Conservation (phyloP, 2,888 invertebrate genomes). For the Ectemnius continuus region DNA sequence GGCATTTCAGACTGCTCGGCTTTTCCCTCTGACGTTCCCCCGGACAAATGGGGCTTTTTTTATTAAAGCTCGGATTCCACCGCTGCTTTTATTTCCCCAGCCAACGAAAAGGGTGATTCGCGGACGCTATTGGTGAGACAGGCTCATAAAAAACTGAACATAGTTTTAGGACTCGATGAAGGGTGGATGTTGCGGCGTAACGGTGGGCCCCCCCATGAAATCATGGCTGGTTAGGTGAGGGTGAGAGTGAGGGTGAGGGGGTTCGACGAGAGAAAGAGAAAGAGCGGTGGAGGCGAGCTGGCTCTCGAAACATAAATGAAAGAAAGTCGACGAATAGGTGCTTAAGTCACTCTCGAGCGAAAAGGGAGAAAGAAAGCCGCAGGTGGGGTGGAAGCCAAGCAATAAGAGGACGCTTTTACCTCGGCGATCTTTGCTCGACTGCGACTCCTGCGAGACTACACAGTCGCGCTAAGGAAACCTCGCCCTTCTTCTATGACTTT, state of each 20-base stretch:
- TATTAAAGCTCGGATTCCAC: neutral
- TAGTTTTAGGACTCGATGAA: neutral
- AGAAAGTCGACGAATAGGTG: conserved; percentile 51
- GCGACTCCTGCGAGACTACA: no score
- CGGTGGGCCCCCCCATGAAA: no score
- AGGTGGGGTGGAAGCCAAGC: conserved; percentile 13
- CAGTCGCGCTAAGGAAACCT: no score
- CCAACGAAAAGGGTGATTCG: neutral
- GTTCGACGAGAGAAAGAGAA: neutral
- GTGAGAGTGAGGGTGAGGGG: no score
- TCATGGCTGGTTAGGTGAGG: no score
- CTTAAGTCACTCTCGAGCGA: conserved; percentile 48
- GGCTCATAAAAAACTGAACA: no score
- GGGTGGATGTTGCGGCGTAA: neutral
- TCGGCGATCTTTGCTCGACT: neutral
- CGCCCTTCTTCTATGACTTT: no score
- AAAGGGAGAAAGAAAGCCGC: conserved; percentile 11
- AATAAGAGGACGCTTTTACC: conserved; percentile 35
- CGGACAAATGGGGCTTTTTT: neutral
- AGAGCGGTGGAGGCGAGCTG: conserved; percentile 12
- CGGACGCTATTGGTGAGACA: neutral
- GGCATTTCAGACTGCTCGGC: neutral
- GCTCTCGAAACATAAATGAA: conserved; percentile 56
- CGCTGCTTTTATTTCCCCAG: neutral
- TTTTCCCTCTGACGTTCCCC: neutral